Evolutionary conservation across 1,140 invertebrate genomes (phyloP).

Genomic region (Bathynomus jamesi): DNA sequence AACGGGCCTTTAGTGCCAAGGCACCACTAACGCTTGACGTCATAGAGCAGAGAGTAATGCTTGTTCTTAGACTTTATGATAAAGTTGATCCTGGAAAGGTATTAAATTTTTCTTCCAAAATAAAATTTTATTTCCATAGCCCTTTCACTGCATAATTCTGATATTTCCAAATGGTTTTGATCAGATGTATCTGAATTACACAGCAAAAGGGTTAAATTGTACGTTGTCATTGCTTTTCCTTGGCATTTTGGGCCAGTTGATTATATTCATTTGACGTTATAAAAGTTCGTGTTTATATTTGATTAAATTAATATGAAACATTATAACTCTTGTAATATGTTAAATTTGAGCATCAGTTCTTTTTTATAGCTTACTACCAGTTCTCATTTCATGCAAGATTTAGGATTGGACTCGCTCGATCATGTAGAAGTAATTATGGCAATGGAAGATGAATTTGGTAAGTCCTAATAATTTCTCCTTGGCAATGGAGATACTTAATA

Average conservation of each 20-base stretch:
- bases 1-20: background rate
- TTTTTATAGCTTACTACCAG: slow-evolving; percentile 75
- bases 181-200: too few species aligned
- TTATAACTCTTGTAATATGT: background rate
- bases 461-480: too few species aligned
- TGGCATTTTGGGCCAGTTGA: too few species aligned
- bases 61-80: background rate
- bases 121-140: too few species aligned
- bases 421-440: slow-evolving; percentile 99
- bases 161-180: too few species aligned
- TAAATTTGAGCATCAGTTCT: too few species aligned
- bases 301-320: too few species aligned
- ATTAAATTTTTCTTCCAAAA: background rate
- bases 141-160: too few species aligned
- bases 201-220: too few species aligned
- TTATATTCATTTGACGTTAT: too few species aligned
- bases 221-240: too few species aligned
- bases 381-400: slow-evolving; percentile 93
- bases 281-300: too few species aligned
- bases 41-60: background rate
- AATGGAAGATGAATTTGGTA: slow-evolving; percentile 97
- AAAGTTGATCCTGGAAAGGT: background rate
- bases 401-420: slow-evolving; percentile 94
- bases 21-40: background rate
- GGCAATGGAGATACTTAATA: background rate